phyloP scores from a whole-genome alignment of 2,797 vertebrate species.

The Spatula versicolor region DNA sequence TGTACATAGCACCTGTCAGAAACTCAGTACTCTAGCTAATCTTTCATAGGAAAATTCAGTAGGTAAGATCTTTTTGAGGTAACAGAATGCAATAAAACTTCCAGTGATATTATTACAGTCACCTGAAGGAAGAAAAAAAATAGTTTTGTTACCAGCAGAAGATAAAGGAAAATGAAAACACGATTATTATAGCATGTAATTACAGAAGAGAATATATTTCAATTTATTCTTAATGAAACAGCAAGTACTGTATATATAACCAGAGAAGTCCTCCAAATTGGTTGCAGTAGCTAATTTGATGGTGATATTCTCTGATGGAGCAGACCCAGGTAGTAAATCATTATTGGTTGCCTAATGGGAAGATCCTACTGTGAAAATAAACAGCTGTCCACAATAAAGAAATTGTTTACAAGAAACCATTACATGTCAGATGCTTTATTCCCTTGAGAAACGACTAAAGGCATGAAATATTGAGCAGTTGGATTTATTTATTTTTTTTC shows the following conservation, averaged over 20 bases:
- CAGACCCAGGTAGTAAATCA: constrained; percentile 42
- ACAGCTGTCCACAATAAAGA: constrained; percentile 48
- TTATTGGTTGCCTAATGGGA: constrained; percentile 39
- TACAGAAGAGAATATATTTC: background rate
- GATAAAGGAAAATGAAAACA: background rate
- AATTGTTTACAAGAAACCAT: constrained; percentile 49
- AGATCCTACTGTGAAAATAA: constrained; percentile 63
- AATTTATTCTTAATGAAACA: background rate
- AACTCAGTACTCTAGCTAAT: background rate
- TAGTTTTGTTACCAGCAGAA: background rate
- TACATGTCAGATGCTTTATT: background rate
- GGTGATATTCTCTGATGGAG: constrained; percentile 4
- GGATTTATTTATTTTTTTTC: background rate
- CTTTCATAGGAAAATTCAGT: background rate
- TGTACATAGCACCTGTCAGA: background rate
- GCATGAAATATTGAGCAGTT: background rate
- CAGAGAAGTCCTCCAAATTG: background rate
- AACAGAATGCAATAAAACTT: background rate
- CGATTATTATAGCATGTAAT: background rate
- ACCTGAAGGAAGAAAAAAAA: background rate
- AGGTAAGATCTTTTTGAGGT: background rate
- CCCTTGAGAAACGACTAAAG: background rate
- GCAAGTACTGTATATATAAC: background rate
- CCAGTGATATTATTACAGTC: background rate
- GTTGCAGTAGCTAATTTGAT: constrained; percentile 24